Percentiles rank a stretch among this genome's conserved stretches.
phyloP scores from a whole-genome alignment of 2,113 vertebrate genomes.

The Platycercus adscitus region DNA sequence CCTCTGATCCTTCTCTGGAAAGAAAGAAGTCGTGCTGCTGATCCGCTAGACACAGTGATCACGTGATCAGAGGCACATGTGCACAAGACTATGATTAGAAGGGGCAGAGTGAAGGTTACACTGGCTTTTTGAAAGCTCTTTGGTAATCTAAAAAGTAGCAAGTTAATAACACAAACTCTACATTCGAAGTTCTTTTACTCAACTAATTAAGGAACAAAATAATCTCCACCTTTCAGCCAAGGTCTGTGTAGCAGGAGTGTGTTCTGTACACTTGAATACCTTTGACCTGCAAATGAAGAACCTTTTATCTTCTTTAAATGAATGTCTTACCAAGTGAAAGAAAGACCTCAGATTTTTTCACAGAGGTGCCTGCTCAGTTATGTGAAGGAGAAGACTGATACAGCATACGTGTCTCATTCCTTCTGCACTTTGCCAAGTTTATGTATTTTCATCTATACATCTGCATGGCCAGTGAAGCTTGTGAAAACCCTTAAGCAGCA shows the following conservation, averaged over 20 bases:
- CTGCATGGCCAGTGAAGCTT: not conserved
- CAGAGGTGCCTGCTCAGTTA: not conserved
- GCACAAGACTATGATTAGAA: not conserved
- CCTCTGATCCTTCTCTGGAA: not conserved
- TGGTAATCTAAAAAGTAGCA: not conserved
- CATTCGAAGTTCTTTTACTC: not conserved
- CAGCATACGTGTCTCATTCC: not conserved
- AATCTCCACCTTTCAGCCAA: not conserved
- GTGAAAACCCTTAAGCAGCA: not conserved
- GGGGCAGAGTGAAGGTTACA: not conserved
- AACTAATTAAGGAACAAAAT: not conserved
- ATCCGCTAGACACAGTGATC: not conserved
- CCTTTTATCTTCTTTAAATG: not conserved
- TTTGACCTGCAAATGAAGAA: not conserved
- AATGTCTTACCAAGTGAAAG: not conserved
- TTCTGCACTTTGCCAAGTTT: not conserved
- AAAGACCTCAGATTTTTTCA: not conserved
- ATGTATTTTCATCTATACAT: not conserved
- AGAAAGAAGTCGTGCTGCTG: not conserved
- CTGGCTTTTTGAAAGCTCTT: not conserved
- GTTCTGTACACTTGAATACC: not conserved
- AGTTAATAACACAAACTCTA: not conserved
- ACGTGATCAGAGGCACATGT: not conserved
- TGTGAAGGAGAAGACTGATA: not conserved
- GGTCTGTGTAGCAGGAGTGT: not conserved